Evolutionary conservation across 1,140 invertebrate genomes (phyloP).

Genomic region (Laupala kohalensis): DNA sequence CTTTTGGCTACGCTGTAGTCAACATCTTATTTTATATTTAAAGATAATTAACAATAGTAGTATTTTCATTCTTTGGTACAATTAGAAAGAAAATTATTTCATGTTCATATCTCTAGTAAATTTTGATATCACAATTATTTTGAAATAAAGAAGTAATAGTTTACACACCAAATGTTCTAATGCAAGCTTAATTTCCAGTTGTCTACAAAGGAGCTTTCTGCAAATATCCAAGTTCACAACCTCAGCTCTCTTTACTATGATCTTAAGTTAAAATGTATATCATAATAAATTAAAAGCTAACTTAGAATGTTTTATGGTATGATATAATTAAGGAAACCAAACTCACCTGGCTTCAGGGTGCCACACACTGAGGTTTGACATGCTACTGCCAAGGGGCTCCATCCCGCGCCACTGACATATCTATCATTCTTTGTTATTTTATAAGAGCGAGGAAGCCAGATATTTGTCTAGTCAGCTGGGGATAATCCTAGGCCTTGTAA

Average conservation of each 20-base stretch:
- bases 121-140: too few relatives aligned
- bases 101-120: too few relatives aligned
- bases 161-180: not conserved
- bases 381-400: slow-evolving; percentile 2
- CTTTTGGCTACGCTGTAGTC: too few relatives aligned
- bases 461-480: not conserved
- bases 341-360: slow-evolving; percentile 7
- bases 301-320: not conserved
- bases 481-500: not conserved
- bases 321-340: not conserved
- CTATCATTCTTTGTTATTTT: not conserved
- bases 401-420: not conserved
- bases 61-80: too few relatives aligned
- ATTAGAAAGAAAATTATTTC: too few relatives aligned
- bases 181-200: not conserved
- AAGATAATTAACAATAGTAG: too few relatives aligned
- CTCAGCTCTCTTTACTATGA: not conserved
- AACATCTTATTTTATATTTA: too few relatives aligned
- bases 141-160: not conserved
- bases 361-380: slow-evolving; percentile 2
- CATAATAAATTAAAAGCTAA: not conserved
- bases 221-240: too few relatives aligned
- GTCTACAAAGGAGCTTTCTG: not conserved
- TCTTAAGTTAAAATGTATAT: too few relatives aligned
- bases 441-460: not conserved